Evolutionary conservation across 2,888 invertebrate species (phyloP).

Genomic region (Chrysomela aeneicollis): DNA sequence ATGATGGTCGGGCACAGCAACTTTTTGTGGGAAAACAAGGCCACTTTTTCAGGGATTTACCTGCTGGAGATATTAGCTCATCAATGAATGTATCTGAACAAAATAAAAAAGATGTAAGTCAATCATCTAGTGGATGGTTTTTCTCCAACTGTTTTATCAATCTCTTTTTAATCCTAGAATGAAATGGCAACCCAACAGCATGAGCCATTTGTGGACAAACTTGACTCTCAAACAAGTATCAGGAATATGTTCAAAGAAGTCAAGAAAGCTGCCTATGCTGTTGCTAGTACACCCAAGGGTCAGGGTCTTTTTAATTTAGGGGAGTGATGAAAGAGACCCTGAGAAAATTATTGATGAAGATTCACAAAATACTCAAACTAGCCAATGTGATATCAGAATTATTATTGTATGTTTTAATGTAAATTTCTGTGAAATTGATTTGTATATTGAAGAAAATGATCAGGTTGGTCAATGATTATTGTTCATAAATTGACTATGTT

Average conservation of each 20-base stretch:
- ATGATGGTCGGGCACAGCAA: constrained; percentile 25
- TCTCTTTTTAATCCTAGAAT: constrained; percentile 1
- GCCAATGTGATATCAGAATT: background rate
- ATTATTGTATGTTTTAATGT: background rate
- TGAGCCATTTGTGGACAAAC: constrained; percentile 19
- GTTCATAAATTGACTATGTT: background rate
- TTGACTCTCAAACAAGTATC: constrained; percentile 36
- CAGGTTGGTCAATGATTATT: background rate
- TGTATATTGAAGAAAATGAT: background rate
- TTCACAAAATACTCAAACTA: background rate
- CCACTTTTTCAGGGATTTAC: constrained; percentile 33
- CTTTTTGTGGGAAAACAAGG: constrained; percentile 12
- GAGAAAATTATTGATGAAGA: background rate
- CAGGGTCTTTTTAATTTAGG: constrained; percentile 18
- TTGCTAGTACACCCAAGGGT: constrained; percentile 20
- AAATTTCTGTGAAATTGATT: constrained; percentile 4
- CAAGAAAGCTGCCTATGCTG: constrained; percentile 38
- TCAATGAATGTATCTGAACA: constrained; percentile 25
- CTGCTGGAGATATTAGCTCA: constrained; percentile 34
- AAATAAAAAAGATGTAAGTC: constrained; percentile 8
- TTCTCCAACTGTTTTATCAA: background rate
- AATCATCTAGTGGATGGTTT: background rate
- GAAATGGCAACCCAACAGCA: background rate
- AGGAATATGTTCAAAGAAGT: constrained; percentile 38
- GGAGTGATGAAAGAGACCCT: too few species aligned